Conservation (phyloP, 2,888 invertebrate genomes). For the Leucoma salicis region DNA sequence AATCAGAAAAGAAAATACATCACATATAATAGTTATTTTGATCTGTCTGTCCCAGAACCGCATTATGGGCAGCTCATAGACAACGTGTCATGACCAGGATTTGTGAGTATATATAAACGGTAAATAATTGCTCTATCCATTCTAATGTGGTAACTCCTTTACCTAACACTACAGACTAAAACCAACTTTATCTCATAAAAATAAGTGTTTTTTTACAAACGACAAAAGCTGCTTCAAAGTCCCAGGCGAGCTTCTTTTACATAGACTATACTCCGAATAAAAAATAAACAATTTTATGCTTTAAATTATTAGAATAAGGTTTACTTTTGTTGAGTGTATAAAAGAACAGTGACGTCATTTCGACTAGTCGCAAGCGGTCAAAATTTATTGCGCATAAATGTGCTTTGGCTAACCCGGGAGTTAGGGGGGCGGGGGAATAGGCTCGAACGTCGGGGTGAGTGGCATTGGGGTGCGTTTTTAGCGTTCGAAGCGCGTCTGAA, state of each 20-base stretch:
- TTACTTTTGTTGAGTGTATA: constrained; percentile 35
- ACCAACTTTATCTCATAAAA: constrained; percentile 38
- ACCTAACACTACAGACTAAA: constrained; percentile 46
- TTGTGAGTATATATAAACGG: constrained; percentile 71
- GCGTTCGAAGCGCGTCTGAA: constrained; percentile 77
- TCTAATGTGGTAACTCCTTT: constrained; percentile 71
- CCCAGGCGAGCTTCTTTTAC: constrained; percentile 68
- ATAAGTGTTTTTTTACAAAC: constrained; percentile 62
- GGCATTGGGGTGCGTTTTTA: constrained; percentile 77
- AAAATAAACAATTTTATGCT: constrained; percentile 24
- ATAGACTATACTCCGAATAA: constrained; percentile 51
- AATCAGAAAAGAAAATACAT: too few species aligned
- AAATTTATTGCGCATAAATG: constrained; percentile 83
- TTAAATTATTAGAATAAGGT: constrained; percentile 31
- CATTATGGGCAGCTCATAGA: constrained; percentile 40
- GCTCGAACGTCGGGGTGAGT: constrained; percentile 79
- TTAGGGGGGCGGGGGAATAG: constrained; percentile 76
- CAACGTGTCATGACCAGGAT: constrained; percentile 74
- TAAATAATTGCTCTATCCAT: constrained; percentile 62
- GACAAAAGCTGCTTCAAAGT: constrained; percentile 60
- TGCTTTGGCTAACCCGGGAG: constrained; percentile 81
- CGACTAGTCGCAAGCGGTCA: constrained; percentile 66
- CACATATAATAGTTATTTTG: too few species aligned
- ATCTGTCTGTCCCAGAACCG: constrained; percentile 33
- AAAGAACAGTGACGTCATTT: constrained; percentile 59